Conservation (phyloP, 2,888 invertebrate species). For the Synanthedon andrenaeformis region DNA sequence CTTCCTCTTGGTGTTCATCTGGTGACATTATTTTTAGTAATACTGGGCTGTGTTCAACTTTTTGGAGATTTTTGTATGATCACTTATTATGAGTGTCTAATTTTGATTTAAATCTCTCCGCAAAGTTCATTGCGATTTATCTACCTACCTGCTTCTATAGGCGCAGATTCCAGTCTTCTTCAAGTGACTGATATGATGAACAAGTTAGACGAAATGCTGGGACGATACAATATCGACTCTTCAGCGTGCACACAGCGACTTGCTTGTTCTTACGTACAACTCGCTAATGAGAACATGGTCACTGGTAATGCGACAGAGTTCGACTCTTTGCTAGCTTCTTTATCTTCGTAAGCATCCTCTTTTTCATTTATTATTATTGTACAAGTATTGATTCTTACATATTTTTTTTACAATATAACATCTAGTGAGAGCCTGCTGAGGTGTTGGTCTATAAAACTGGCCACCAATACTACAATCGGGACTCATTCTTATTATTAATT, state of each 20-base stretch:
- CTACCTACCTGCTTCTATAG: conserved; percentile 29
- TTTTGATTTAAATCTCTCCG: no score
- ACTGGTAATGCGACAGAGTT: conserved; percentile 74
- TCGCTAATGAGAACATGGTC: conserved; percentile 74
- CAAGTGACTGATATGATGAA: conserved; percentile 74
- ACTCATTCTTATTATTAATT: neutral
- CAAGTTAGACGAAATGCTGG: conserved; percentile 75
- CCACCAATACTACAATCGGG: no score
- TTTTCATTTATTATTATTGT: neutral
- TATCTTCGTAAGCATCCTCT: conserved; percentile 69
- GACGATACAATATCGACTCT: conserved; percentile 78
- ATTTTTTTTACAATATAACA: no score
- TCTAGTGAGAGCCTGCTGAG: no score
- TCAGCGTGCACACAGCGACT: conserved; percentile 78
- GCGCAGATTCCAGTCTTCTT: conserved; percentile 68
- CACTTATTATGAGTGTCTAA: no score
- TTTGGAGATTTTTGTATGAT: no score
- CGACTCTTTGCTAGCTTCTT: conserved; percentile 71
- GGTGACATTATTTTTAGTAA: no score
- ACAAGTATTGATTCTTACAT: no score
- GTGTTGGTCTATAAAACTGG: no score
- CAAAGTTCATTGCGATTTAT: no score
- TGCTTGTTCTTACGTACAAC: conserved; percentile 78
- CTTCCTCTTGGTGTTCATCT: no score
- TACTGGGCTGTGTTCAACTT: no score